Evolutionary conservation across 1,140 invertebrate species (phyloP).

Genomic region (Zaprionus kolodkinae): DNA sequence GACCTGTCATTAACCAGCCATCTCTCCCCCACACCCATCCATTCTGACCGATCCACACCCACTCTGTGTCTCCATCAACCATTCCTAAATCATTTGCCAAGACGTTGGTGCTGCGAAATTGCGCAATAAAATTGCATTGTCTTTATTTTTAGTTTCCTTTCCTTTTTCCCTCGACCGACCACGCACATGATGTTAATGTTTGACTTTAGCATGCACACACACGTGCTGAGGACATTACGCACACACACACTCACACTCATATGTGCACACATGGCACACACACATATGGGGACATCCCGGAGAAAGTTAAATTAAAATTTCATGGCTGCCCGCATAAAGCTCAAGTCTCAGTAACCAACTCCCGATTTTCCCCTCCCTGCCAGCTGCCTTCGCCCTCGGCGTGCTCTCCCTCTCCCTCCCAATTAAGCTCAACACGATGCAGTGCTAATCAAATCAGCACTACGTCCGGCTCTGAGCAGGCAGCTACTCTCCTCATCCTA

Average conservation of each 20-base stretch:
- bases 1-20: conserved; percentile 11
- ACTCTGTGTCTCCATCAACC: neutral
- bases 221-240: conserved; percentile 5
- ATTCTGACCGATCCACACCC: neutral
- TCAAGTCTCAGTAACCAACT: neutral
- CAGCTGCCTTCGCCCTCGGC: neutral
- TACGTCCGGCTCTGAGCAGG: conserved; percentile 9
- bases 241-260: conserved; percentile 6
- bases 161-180: conserved; percentile 40
- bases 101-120: conserved; percentile 53
- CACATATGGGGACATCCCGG: conserved; percentile 11
- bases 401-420: conserved; percentile 12
- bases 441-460: conserved; percentile 42
- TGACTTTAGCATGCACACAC: conserved; percentile 44
- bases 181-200: conserved; percentile 66
- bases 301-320: conserved; percentile 77
- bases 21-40: neutral
- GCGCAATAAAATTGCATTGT: conserved; percentile 78
- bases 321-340: conserved; percentile 48
- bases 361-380: neutral
- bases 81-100: conserved; percentile 52
- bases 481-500: neutral
- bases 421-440: conserved; percentile 5
- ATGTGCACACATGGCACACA: neutral
- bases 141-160: conserved; percentile 65